Evolutionary conservation across 2,888 invertebrate genomes (phyloP), one percentile per base, ranked within the genome.

Genomic region (Pyrrhia umbra): DNA sequence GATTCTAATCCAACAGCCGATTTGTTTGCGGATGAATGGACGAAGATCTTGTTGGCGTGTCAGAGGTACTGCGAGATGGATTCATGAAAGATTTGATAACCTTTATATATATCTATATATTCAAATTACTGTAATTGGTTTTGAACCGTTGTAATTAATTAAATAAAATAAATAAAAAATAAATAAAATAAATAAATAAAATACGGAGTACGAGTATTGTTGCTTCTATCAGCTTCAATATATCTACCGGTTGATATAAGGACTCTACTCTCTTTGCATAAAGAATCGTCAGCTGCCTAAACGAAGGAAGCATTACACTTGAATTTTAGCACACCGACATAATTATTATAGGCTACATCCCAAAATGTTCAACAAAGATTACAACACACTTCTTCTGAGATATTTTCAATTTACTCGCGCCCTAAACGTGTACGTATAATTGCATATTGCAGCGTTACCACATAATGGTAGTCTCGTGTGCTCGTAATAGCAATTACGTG

Each of bases 401-500:
- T 68, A 78, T 79, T 79, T 82, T 80, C 76, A 79, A 79, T 75
- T 79, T 73, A 64, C 79, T 58, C 6, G 37, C 34, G 63, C 59
- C 67, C 55, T 55, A 75, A 82, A 81, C 68, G 76, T 80, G 77
- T 79, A 78, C 76, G 84, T 82, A 83, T 85, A 88, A 88, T 87
- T 87, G 85, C 85, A 83, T 85, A 85, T 87, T 85, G 77, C 78
- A 80, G 74, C 60, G 75, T 82, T 85, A 85, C 85, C 75, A 82
- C 81, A 85, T 85, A 86, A 87, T 87, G 82, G 82, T 82, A 81
- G 80, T 80, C 83, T 89, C 88, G 89, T 89, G 89, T 82, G 78
- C 77, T 89, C 89, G 90, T 91, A 92, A 91, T 89, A 81, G 77
- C 85, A 84, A 84, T 88, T 91, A 91, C 90, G 88, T 90, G 90